Evolutionary conservation across 2,888 invertebrate species (phyloP).

Genomic region (Nomada hirtipes): DNA sequence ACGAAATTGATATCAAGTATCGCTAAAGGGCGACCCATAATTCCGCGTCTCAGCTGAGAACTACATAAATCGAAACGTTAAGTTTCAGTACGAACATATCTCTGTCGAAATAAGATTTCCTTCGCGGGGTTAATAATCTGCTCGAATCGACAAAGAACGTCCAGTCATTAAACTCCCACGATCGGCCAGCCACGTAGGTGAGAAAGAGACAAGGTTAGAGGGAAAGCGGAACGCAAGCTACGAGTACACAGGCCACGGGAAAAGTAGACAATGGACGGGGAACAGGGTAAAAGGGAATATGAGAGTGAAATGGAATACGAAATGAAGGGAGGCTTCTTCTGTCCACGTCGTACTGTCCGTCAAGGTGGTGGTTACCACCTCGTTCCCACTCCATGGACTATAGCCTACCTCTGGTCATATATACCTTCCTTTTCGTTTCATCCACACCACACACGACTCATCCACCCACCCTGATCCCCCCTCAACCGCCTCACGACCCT

Average conservation of each 20-base stretch:
- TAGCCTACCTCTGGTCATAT: conserved; percentile 58
- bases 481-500: conserved; percentile 49
- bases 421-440: conserved; percentile 63
- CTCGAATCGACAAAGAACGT: neutral
- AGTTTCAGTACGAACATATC: too few species aligned
- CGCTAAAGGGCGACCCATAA: neutral
- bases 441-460: conserved; percentile 43
- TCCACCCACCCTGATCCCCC: neutral
- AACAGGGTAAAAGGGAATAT: conserved; percentile 80
- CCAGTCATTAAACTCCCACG: conserved; percentile 36
- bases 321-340: conserved; percentile 79
- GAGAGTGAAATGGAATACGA: conserved; percentile 82
- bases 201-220: conserved; percentile 18
- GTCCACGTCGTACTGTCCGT: conserved; percentile 65
- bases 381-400: conserved; percentile 56
- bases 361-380: conserved; percentile 69
- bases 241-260: conserved; percentile 64
- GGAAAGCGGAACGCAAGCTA: conserved; percentile 19
- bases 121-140: too few species aligned
- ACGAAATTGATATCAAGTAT: conserved; percentile 32
- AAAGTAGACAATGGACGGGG: conserved; percentile 81
- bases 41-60: too few species aligned
- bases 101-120: too few species aligned
- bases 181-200: conserved; percentile 5
- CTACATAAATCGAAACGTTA: too few species aligned